Evolutionary conservation across 2,797 vertebrate genomes (phyloP).

Genomic region (Forpus xanthops): DNA sequence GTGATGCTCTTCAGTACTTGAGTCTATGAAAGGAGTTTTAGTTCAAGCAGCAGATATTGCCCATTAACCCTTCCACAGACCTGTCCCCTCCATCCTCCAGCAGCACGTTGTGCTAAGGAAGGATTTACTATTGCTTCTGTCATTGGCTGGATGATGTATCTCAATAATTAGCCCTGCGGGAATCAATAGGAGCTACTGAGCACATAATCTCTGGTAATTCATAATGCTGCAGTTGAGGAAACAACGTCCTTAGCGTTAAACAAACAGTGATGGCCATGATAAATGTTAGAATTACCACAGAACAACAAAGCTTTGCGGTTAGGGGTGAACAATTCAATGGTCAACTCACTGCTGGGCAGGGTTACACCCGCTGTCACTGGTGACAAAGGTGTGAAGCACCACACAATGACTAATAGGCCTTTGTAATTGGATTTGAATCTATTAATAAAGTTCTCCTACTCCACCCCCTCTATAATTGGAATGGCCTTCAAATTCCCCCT

Average conservation of each 20-base stretch:
- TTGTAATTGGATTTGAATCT: conserved; percentile 59
- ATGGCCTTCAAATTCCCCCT: conserved; percentile 50
- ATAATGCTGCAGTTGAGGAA: not conserved
- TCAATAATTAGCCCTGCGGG: conserved; percentile 23
- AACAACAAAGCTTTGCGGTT: not conserved
- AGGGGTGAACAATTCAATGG: not conserved
- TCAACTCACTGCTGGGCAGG: not conserved
- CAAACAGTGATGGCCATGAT: not conserved
- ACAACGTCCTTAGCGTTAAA: not conserved
- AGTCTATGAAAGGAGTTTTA: not conserved
- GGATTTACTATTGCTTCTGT: not conserved
- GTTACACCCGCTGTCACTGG: not conserved
- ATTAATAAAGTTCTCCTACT: conserved; percentile 56
- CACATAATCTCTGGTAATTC: not conserved
- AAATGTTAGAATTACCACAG: not conserved
- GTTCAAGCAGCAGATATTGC: not conserved
- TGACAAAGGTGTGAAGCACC: not conserved
- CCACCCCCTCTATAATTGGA: conserved; percentile 46
- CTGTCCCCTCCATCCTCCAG: not conserved
- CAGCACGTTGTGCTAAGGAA: not conserved
- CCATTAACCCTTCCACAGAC: not conserved
- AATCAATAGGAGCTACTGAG: conserved; percentile 12
- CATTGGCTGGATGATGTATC: not conserved
- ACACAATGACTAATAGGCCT: not conserved
- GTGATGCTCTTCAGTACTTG: not conserved